Percentiles rank a stretch among this genome's conserved stretches.
Conservation (phyloP, 2,888 invertebrate species). For the Augochlorella aurata region DNA sequence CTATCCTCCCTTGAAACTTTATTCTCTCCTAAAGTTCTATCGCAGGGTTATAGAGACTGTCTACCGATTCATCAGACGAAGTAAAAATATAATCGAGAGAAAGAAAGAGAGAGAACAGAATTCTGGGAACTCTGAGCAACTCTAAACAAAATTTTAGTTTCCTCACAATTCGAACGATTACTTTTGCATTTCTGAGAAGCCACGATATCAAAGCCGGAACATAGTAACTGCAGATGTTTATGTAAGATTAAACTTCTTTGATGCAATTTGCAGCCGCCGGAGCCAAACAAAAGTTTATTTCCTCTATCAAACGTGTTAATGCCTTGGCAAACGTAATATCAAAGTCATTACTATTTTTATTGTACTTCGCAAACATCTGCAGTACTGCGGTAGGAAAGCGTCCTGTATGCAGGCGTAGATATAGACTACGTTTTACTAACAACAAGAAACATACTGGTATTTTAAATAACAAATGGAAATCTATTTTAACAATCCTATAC, state of each 20-base stretch:
- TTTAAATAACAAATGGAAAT: neutral
- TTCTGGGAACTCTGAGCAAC: neutral
- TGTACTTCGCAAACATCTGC: neutral
- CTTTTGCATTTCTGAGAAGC: neutral
- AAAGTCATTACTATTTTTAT: neutral
- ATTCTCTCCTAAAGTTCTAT: neutral
- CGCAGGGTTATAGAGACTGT: neutral
- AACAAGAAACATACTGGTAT: neutral
- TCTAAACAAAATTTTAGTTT: neutral
- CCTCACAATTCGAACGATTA: neutral
- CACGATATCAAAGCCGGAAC: neutral
- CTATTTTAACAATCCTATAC: neutral
- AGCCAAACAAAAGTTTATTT: neutral
- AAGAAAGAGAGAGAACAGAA: neutral
- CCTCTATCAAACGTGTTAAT: neutral
- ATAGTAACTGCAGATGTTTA: neutral
- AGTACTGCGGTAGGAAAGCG: neutral
- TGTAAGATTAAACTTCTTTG: neutral
- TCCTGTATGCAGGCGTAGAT: no score
- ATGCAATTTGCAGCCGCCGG: neutral
- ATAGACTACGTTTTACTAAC: no score
- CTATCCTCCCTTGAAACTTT: neutral
- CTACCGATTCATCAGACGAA: neutral
- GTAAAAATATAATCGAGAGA: neutral
- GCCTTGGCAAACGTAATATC: neutral